Conservation (phyloP, 1,140 invertebrate genomes). For the Cydia splendana region DNA sequence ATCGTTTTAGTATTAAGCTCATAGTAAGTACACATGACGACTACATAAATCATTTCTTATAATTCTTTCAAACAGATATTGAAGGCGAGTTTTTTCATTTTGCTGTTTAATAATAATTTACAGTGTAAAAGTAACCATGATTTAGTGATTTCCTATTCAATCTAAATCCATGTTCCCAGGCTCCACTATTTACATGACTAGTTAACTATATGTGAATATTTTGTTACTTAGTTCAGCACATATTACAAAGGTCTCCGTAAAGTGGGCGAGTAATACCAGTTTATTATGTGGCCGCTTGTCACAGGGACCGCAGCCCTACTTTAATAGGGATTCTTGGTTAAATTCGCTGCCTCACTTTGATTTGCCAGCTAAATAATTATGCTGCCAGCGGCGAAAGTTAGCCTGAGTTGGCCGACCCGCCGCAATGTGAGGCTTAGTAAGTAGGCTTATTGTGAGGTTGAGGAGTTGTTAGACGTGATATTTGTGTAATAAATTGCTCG, state of each 20-base stretch:
- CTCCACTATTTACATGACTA: background rate
- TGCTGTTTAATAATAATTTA: too few relatives aligned
- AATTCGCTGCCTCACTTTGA: constrained; percentile 35
- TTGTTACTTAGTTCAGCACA: background rate
- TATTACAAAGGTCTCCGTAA: constrained; percentile 38
- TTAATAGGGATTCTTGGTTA: constrained; percentile 40
- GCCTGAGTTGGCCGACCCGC: constrained; percentile 11
- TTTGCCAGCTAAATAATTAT: constrained; percentile 37
- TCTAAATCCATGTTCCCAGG: background rate
- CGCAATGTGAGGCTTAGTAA: constrained; percentile 20
- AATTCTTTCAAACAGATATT: too few relatives aligned
- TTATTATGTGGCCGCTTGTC: constrained; percentile 42
- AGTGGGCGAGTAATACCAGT: constrained; percentile 41
- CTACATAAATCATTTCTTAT: too few relatives aligned
- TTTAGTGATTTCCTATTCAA: too few relatives aligned
- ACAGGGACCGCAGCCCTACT: constrained; percentile 40
- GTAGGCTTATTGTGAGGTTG: constrained; percentile 22
- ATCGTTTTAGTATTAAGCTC: too few relatives aligned
- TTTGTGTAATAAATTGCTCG: background rate
- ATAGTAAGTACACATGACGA: too few relatives aligned
- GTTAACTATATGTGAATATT: background rate
- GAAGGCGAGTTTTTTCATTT: too few relatives aligned
- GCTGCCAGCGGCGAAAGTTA: constrained; percentile 12
- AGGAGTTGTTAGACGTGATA: background rate
- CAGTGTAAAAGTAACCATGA: too few relatives aligned